phyloP scores from a whole-genome alignment of 1,140 invertebrate species.

The Drosophila nasuta region DNA sequence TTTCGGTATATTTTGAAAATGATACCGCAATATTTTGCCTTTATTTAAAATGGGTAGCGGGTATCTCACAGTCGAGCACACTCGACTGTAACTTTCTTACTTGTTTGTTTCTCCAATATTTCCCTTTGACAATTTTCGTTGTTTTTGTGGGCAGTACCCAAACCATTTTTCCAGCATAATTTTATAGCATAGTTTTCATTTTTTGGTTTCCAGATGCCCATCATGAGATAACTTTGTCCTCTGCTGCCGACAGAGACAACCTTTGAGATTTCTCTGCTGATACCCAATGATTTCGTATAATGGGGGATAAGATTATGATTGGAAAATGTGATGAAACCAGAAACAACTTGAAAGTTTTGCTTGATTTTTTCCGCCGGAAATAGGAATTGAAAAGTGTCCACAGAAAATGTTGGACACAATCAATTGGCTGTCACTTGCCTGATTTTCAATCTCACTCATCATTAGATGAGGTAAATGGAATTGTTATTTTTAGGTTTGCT shows the following conservation, averaged over 20 bases:
- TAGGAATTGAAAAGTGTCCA: constrained; percentile 18
- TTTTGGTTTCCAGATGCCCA: constrained; percentile 40
- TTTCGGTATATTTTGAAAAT: no score
- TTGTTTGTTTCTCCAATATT: constrained; percentile 8
- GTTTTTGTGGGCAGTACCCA: constrained; percentile 43
- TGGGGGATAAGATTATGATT: constrained; percentile 22
- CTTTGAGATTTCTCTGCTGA: constrained; percentile 38
- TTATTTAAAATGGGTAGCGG: no score
- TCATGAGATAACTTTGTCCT: constrained; percentile 63
- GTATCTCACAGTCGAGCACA: no score
- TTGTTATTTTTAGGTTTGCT: not conserved
- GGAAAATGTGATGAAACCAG: constrained; percentile 24
- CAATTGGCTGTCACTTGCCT: constrained; percentile 47
- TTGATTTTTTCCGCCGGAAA: constrained; percentile 38
- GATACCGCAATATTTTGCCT: no score
- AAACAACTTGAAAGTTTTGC: constrained; percentile 39
- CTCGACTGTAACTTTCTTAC: no score
- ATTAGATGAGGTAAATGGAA: no score
- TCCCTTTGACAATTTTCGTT: constrained; percentile 56
- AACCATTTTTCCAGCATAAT: constrained; percentile 50
- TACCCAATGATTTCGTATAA: constrained; percentile 36
- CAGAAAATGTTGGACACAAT: not conserved
- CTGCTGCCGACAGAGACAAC: constrained; percentile 52
- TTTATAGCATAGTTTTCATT: constrained; percentile 33
- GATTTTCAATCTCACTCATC: not conserved